Base-by-base conservation (phyloP, 2,888 invertebrate species). In the Acrocyrtus sp. region DNA sequence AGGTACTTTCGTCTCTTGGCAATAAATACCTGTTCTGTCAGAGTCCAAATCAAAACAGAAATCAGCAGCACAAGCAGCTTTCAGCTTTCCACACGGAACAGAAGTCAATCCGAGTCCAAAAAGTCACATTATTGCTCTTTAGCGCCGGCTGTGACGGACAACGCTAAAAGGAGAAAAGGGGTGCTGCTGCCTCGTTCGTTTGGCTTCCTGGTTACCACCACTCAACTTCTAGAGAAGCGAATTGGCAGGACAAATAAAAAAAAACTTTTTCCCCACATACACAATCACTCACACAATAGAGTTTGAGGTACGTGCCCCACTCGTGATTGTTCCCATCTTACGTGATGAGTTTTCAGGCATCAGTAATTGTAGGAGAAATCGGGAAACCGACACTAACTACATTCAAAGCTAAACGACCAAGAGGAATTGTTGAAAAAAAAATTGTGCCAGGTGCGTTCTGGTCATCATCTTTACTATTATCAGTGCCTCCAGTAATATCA, bases 1-100 rank as follows among this genome's bases (percentile, higher is more conserved):
- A 57, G 72, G 72, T 72, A 65, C 65, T 72, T 65, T 65, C 34
- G 17, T 72, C 60, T 70, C 70, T 65, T 72, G 72, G 60, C 60
- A 65, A 60, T 72, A 72, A 62, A 48, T 27, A 65, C 60, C 54
- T 72, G 29, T 27, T 72, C 65, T 24, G 43, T 45, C 43, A 27
- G 72, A 65, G 53, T 72, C 72, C 58, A 58, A 72, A 72, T 72
- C 65, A 72, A 65, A 72, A 65, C 53, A 15, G 58, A 50, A 63
- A 70, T 70, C 62, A 63, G 57, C 54, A 69, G 29, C 51, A 69
- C n/a, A 45, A 72, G 58, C 50, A 70, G 39, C n/a, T n/a, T n/a
- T n/a, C n/a, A 34, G 12, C 34, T 12, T 34, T 34, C 12, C 34
- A 34, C 12, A 34, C 34, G n/a, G n/a, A 34, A 34, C 34, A 34